Evolutionary conservation across 1,140 invertebrate genomes (phyloP).

Genomic region (Bombus confusus): DNA sequence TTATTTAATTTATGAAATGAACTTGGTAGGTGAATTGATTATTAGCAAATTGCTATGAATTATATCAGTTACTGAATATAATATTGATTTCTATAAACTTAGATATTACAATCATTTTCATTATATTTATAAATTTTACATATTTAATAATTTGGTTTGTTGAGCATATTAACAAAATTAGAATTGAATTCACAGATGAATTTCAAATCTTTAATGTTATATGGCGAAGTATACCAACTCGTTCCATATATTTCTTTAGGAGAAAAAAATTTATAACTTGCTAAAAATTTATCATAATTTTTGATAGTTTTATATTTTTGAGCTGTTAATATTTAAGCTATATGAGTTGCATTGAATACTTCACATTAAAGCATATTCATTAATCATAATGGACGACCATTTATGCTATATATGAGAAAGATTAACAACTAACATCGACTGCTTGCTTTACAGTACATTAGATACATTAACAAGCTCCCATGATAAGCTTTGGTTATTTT

Average conservation of each 20-base stretch:
- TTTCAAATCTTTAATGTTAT: slow-evolving; percentile 17
- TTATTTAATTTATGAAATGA: slow-evolving; percentile 46
- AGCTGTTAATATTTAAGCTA: slow-evolving; percentile 64
- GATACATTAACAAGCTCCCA: slow-evolving; percentile 70
- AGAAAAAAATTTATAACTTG: slow-evolving; percentile 15
- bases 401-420: slow-evolving; percentile 78
- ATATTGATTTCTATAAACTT: slow-evolving; percentile 21
- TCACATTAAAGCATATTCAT: slow-evolving; percentile 76
- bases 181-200: background rate
- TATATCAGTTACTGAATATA: slow-evolving; percentile 23
- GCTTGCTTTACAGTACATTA: slow-evolving; percentile 74
- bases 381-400: slow-evolving; percentile 79
- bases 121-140: slow-evolving; percentile 25
- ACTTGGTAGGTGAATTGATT: slow-evolving; percentile 18
- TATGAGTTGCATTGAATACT: slow-evolving; percentile 70
- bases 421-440: slow-evolving; percentile 81
- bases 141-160: slow-evolving; percentile 12
- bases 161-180: slow-evolving; percentile 26
- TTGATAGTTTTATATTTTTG: slow-evolving; percentile 56
- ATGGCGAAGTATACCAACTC: slow-evolving; percentile 20
- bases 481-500: slow-evolving; percentile 70
- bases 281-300: slow-evolving; percentile 34
- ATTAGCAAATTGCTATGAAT: slow-evolving; percentile 28
- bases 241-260: slow-evolving; percentile 19
- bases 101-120: background rate